Base-by-base conservation (phyloP, 2,797 vertebrate species). In the Chromis chromis region DNA sequence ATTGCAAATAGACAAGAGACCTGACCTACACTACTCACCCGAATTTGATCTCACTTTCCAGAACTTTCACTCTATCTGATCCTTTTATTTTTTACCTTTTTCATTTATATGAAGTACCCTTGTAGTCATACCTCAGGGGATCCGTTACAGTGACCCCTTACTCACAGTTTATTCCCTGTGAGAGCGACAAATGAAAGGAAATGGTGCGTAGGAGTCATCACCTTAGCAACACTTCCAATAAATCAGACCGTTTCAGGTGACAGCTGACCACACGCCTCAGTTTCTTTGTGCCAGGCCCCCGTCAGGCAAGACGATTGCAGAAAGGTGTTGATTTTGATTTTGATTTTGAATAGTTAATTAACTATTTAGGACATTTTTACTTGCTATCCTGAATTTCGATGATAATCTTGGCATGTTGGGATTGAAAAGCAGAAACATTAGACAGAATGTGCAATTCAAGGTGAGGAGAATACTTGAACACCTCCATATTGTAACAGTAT, bases 171-270 rank as follows among this genome's bases (percentile, higher is more conserved):
- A 36, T 66, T 79, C 52, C 59, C 67, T 11, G 19, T 28, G 56
- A 52, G 53, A 72, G 62, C 46, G 63, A 73, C 69, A 74, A 68
- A 79, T 68, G 62, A 74, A 66, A 69, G 66, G 67, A 73, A 81
- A 54, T 31, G 58, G 62, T 56, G 65, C 11, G 16, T 44, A 65
- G 74, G 44, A 36, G 72, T 65, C 42, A 16, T 49, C 65, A n/a
- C 49, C 64, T 59, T 53, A 14, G 68, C 48, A 63, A 52, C 27
- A 0, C 46, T 56, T 64, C 53, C 60, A 60, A 60, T 49, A 55
- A 76, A 49, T 81, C 42, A n/a, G 61, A 58, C 19, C 39, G 56
- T 74, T 74, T 74, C 65, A 80, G 71, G 65, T 78, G 78, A 75
- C 39, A 5, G 74, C 36, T 27, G 67, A 76, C 49, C 31, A 46